Percentiles rank a stretch among this genome's conserved stretches.
Conservation (phyloP, 2,888 invertebrate genomes). For the Pasiphila rectangulata region DNA sequence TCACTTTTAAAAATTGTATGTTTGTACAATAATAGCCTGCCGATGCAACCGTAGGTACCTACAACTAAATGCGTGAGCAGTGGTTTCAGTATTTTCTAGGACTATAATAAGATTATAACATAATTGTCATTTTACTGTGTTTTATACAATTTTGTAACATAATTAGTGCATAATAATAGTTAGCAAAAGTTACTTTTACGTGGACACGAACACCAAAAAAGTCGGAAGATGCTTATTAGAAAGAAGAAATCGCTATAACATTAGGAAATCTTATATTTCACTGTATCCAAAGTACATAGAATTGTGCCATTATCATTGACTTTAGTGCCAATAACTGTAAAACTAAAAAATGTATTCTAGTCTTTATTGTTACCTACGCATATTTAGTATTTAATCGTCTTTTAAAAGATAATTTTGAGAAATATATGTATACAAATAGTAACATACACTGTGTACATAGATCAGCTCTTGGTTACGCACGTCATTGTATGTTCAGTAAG, state of each 20-base stretch:
- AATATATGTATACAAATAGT: conserved; percentile 55
- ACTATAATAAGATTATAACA: conserved; percentile 63
- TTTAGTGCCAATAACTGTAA: conserved; percentile 82
- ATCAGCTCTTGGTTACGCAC: conserved; percentile 61
- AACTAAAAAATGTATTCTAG: conserved; percentile 79
- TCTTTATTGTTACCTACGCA: conserved; percentile 79
- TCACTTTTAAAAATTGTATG: conserved; percentile 59
- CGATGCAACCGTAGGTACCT: too few species aligned
- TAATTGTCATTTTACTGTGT: conserved; percentile 62
- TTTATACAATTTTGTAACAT: conserved; percentile 73
- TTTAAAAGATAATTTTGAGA: conserved; percentile 72
- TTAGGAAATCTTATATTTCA: conserved; percentile 43
- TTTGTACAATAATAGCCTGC: conserved; percentile 38
- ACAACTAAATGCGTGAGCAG: conserved; percentile 35
- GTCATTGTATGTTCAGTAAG: conserved; percentile 53
- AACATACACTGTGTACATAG: conserved; percentile 65
- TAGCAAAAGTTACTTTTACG: conserved; percentile 65
- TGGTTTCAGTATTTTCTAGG: conserved; percentile 72
- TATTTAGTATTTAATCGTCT: conserved; percentile 78
- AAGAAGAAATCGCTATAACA: conserved; percentile 38
- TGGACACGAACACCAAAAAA: conserved; percentile 46
- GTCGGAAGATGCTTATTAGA: conserved; percentile 49
- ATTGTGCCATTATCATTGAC: conserved; percentile 75
- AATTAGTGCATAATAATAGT: conserved; percentile 57
- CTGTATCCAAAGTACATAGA: conserved; percentile 63